A percentile compares a stretch with the other conserved stretches of the same genome.
Conservation (phyloP, 2,113 vertebrate genomes). For the Burhinus oedicnemus region DNA sequence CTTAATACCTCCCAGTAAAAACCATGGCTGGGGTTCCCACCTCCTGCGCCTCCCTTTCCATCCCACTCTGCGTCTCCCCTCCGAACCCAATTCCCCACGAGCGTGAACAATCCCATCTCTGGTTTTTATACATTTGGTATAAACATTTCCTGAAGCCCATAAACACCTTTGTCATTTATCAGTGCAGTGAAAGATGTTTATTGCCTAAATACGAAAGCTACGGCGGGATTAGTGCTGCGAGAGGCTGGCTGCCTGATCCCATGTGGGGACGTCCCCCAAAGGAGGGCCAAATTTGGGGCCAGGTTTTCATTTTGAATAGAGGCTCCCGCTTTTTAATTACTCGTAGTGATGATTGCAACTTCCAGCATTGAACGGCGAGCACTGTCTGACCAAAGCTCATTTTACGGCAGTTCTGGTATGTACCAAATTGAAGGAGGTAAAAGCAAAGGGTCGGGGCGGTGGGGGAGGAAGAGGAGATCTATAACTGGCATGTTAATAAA, state of each 20-base stretch:
- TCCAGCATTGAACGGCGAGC: neutral
- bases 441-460: slow-evolving; percentile 49
- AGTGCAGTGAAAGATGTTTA: slow-evolving; percentile 66
- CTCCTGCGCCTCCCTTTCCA: neutral
- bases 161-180: slow-evolving; percentile 72
- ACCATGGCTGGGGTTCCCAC: neutral
- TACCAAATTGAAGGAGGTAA: slow-evolving; percentile 71
- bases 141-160: slow-evolving; percentile 66
- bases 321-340: neutral
- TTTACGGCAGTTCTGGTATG: slow-evolving; percentile 64
- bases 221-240: neutral
- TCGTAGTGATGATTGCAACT: neutral
- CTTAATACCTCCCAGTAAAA: slow-evolving; percentile 48
- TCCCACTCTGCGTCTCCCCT: neutral
- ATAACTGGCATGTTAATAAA: slow-evolving; percentile 76
- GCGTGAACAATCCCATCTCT: neutral
- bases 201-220: slow-evolving; percentile 54
- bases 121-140: neutral
- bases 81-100: neutral
- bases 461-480: slow-evolving; percentile 59
- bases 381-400: slow-evolving; percentile 50
- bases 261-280: neutral
- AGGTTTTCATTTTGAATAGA: neutral
- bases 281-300: neutral
- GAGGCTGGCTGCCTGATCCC: neutral